Evolutionary conservation across 2,113 vertebrate species (phyloP).

Genomic region (Oophaga pumilio): DNA sequence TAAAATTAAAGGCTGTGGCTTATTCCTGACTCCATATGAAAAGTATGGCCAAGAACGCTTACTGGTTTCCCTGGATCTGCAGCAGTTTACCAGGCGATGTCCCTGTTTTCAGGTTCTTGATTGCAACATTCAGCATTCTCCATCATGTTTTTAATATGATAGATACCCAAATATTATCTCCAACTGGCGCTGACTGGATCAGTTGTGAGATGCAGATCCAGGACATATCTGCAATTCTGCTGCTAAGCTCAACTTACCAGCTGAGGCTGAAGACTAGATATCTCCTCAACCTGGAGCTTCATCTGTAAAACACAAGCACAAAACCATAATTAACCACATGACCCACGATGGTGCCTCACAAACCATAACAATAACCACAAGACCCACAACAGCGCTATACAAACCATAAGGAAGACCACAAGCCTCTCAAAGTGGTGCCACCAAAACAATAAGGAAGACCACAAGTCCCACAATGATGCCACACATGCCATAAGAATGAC

Average conservation of each 20-base stretch:
- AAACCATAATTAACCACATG: neutral
- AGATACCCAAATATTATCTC: neutral
- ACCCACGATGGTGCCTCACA: neutral
- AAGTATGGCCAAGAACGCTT: neutral
- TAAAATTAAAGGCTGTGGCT: constrained; percentile 50
- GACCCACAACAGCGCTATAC: too few species aligned
- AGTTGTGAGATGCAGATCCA: neutral
- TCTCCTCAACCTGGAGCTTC: constrained; percentile 16
- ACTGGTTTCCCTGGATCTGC: too few species aligned
- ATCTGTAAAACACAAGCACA: constrained; percentile 36
- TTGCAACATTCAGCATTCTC: neutral
- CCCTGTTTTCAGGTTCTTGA: neutral
- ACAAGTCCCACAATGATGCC: too few species aligned
- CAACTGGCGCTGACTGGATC: neutral
- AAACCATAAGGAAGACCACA: too few species aligned
- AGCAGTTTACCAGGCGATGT: neutral
- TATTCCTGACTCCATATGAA: neutral
- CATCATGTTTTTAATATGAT: too few species aligned
- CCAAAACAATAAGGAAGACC: too few species aligned
- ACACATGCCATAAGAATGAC: neutral
- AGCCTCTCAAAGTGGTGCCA: too few species aligned
- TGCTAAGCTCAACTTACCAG: constrained; percentile 10
- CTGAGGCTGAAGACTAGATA: constrained; percentile 2
- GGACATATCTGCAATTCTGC: neutral
- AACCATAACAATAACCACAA: too few species aligned